Base-by-base conservation (phyloP, 2,888 invertebrate species). In the Troides oblongomaculatus region DNA sequence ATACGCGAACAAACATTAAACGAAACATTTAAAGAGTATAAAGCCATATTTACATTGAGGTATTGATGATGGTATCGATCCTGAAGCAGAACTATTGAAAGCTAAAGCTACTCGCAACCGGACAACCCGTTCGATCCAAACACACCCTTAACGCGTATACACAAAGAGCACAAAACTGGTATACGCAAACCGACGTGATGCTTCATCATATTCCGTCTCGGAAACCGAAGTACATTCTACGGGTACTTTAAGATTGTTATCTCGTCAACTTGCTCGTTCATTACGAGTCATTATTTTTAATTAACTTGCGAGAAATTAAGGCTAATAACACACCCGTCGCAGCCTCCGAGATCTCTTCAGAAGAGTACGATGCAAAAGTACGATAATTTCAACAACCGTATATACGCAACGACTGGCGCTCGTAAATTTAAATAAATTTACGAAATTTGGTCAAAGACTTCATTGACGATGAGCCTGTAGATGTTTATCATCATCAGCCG, bases 241-340 rank as follows among this genome's bases (percentile, higher is more conserved):
- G 56, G 43, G 25, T 62, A 43, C 56, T 67, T 57, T 62, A 67
- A 67, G 68, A 68, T 68, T 58, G 39, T 58, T 63, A 68, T 68
- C 67, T 62, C 43, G 60, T 57, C 62, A 46, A 62, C 62, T 46
- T 53, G 68, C 58, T 74, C 73, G 73, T 72, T 74, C 72, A 74
- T 75, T 76, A 74, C 56, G 66, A 70, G 59, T 73, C 75, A 72
- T 76, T 74, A 76, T 60, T 76, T 76, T 76, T 76, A 76, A 76
- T 75, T 75, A 73, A 72, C 74, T 74, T 72, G 65, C 71, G 66
- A 60, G 53, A 59, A 57, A 64, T 68, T 64, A 64, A 68, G 63
- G 59, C 43, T 68, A 68, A 68, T 68, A 64, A 68, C 53, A 63
- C 62, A 50, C 62, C 63, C 36, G 62, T 63, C 30, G 58, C 62